Base-by-base conservation (phyloP, 2,113 vertebrate species). In the Callorhinus ursinus region DNA sequence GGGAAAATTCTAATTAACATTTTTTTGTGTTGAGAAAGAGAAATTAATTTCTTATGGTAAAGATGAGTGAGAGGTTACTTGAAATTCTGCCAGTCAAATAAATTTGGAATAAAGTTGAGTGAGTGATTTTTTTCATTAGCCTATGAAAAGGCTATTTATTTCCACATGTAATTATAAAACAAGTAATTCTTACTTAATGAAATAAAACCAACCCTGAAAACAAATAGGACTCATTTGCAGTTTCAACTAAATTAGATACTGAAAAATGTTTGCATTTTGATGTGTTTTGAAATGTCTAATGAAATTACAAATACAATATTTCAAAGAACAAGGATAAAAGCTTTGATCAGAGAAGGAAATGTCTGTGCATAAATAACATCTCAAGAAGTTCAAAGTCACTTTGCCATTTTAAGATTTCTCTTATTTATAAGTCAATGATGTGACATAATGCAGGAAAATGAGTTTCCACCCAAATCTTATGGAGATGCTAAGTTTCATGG, bases 141-240 rank as follows among this genome's bases (percentile, higher is more conserved):
- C 36, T 81, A 22, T 95, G 33, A 86, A 95, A 96, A 93, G n/a
- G 69, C 77, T 95, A 88, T 93, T 95, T 97, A 95, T 94, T 95
- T 93, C 93, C 49, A 97, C 31, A 61, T 92, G 46, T 90, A 93
- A 83, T 89, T 86, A 97, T 91, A 93, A 95, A 96, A 80, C 36
- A 97, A 89, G 49, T 94, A 95, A 95, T 85, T 84, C 85, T 97
- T 79, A 86, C 72, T 97, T 97, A 98, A 94, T 94, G 95, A 97
- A 95, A 95, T 95, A 92, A 96, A 97, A 90, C 33, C 57, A 97
- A 53, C 12, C 28, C 53, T 28, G n/a, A 89, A 96, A 93, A 92
- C 61, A 96, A 95, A 94, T 97, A 97, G 16, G 22, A 82, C n/a
- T 97, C 90, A 94, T 97, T 95, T 98, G 26, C 39, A 79, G 13